Base-by-base conservation (phyloP, 2,113 vertebrate genomes). In the Pungitius pungitius region DNA sequence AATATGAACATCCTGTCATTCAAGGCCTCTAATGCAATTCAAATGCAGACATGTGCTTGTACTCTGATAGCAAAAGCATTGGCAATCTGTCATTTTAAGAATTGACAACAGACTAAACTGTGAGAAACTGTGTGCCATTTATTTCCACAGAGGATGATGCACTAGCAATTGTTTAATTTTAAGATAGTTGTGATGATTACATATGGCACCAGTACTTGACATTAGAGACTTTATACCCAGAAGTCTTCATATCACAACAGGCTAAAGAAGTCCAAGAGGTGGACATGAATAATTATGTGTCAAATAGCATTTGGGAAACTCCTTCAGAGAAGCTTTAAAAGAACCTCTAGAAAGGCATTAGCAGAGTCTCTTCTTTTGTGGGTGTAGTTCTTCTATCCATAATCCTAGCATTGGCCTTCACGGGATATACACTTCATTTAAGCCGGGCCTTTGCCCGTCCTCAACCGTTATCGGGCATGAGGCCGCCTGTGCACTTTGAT, bases 251-350 rank as follows among this genome's bases (percentile, higher is more conserved):
- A 70, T 77, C 64, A 70, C 75, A 89, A 71, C 61, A 78, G 42
- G 86, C 78, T 77, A 82, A 59, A 79, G 5, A 83, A 85, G 80
- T 84, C 66, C 73, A 80, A 77, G 37, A 47, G 63, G 63, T 65
- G 35, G 20, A 92, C 82, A 86, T 86, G 76, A 86, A 84, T 82
- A 89, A 88, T 89, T 82, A 88, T 90, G 83, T 90, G 85, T 85
- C 88, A 88, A 66, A 85, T 51, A 69, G 73, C 73, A 80, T 88
- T 90, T 82, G 42, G 24, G 27, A 68, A 83, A 59, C 22, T 71
- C 67, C 86, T 86, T 81, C 62, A 75, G 47, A 12, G 54, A 73
- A 64, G 62, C 79, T 85, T 91, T 82, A 78, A 83, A 87, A 78
- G 73, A 79, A 67, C 71, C 56, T 69, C 69, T 62, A 86, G 85